Evolutionary conservation across 2,113 vertebrate species (phyloP).

Genomic region (Synodontis membranacea): DNA sequence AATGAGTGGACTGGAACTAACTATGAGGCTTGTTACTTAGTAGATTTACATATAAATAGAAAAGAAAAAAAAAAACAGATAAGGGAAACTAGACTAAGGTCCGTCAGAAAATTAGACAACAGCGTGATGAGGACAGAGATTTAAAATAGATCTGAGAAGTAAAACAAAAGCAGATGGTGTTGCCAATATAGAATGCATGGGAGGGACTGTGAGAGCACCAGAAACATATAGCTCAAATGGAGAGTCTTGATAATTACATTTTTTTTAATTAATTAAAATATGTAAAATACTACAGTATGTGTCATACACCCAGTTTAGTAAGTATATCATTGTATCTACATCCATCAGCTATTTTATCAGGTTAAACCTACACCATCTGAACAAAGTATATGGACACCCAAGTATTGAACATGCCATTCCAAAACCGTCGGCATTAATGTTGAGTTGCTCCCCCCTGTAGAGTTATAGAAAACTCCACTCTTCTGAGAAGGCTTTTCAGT

Average conservation of each 20-base stretch:
- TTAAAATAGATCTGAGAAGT: not conserved
- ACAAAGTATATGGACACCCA: not conserved
- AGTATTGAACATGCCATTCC: not conserved
- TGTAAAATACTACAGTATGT: not conserved
- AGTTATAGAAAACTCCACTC: not conserved
- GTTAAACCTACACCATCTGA: not conserved
- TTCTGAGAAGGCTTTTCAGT: not conserved
- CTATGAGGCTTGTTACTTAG: not conserved
- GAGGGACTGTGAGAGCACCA: not conserved
- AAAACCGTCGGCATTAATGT: not conserved
- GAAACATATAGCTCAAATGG: not conserved
- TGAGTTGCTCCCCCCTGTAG: not conserved
- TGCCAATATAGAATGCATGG: not conserved
- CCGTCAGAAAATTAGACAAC: not conserved
- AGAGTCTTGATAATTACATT: not conserved
- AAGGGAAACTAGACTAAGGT: not conserved
- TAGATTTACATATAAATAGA: not conserved
- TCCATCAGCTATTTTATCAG: not conserved
- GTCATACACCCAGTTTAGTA: not conserved
- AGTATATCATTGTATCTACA: not conserved
- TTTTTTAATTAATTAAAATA: too few species aligned
- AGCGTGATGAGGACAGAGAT: not conserved
- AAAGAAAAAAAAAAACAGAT: not conserved
- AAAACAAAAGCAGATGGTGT: constrained; percentile 4
- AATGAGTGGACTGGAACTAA: not conserved